Percentiles rank a stretch among this genome's conserved stretches.
phyloP scores from a whole-genome alignment of 2,888 invertebrate genomes.

The Netelia inedita region DNA sequence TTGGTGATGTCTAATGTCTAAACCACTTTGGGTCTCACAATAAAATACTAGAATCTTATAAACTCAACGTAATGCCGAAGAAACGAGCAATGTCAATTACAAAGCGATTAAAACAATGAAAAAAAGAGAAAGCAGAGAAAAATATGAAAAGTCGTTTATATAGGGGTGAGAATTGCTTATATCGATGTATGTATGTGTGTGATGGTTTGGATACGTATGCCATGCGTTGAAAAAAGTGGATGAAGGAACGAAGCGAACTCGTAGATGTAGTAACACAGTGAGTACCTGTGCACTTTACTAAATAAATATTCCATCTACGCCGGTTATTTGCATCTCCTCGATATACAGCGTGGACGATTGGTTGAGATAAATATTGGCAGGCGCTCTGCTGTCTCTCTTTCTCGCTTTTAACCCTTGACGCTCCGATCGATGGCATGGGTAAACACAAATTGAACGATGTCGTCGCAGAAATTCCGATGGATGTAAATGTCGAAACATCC shows the following conservation, averaged over 20 bases:
- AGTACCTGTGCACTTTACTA: constrained; percentile 54
- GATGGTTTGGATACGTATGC: not conserved
- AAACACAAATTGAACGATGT: constrained; percentile 64
- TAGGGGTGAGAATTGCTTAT: too few relatives aligned
- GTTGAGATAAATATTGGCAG: constrained; percentile 66
- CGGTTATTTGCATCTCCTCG: constrained; percentile 68
- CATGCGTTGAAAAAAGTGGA: not conserved
- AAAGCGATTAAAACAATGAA: too few relatives aligned
- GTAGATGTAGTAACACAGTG: constrained; percentile 30
- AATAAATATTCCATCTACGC: constrained; percentile 66
- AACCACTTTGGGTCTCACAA: too few relatives aligned
- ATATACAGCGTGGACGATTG: constrained; percentile 64
- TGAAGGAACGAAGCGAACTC: constrained; percentile 49
- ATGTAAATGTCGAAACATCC: constrained; percentile 34
- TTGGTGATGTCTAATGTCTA: too few relatives aligned
- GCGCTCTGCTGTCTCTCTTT: constrained; percentile 35
- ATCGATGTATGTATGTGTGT: not conserved
- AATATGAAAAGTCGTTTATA: too few relatives aligned
- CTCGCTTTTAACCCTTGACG: not conserved
- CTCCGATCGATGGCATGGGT: constrained; percentile 55
- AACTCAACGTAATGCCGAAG: too few relatives aligned
- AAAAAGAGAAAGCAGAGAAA: too few relatives aligned
- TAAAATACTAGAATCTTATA: too few relatives aligned
- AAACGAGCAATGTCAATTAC: too few relatives aligned
- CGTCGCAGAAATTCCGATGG: constrained; percentile 55